Percentiles rank a stretch among this genome's conserved stretches.
These are phyloP conservation scores for Orycteropus afer DNA, from an alignment of 2,113 vertebrate genomes.

Conservation along the genomic window DNA sequence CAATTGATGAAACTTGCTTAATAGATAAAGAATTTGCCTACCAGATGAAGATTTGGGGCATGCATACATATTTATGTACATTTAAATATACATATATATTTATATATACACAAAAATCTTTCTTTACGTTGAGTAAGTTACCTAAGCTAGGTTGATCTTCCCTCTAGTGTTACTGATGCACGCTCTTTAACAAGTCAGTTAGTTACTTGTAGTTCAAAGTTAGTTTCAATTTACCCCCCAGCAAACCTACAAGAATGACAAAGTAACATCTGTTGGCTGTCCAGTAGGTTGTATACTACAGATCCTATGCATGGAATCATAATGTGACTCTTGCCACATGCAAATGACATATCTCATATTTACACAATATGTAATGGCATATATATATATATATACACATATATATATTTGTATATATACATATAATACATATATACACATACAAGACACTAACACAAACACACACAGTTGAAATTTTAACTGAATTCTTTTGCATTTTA, in stretches of 20 bases:
- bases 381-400: fast-evolving
- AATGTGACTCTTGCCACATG: too few species aligned
- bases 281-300: fast-evolving
- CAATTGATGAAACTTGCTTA: background rate
- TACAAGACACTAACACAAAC: background rate
- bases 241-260: background rate
- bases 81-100: too few species aligned
- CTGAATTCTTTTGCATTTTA: background rate
- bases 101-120: fast-evolving
- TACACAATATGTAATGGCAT: fast-evolving
- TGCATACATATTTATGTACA: too few species aligned
- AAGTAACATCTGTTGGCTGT: fast-evolving
- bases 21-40: background rate
- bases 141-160: background rate
- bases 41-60: too few species aligned
- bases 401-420: background rate
- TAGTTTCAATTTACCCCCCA: background rate
- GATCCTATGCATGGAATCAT: background rate
- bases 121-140: background rate
- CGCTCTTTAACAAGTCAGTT: background rate
- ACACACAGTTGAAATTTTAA: background rate
- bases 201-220: background rate
- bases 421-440: background rate
- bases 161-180: background rate
- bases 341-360: too few species aligned